A percentile compares a stretch with the other conserved stretches of the same genome.
Evolutionary conservation across 2,797 vertebrate genomes (phyloP).

Genomic region (Loris lydekkerianus): DNA sequence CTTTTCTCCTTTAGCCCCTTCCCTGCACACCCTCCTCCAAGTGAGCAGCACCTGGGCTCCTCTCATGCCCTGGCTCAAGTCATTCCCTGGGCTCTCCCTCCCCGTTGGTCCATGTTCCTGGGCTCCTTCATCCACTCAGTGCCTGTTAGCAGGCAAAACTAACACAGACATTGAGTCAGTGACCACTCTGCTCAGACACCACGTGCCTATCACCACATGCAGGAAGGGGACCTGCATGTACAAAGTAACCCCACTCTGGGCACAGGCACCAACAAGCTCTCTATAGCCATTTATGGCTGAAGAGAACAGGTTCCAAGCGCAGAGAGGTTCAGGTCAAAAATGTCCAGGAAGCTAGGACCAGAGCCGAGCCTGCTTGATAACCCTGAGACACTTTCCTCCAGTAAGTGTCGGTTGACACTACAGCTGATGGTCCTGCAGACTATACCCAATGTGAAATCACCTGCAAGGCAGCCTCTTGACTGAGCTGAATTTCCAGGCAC

Average conservation of each 20-base stretch:
- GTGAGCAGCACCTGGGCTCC: background rate
- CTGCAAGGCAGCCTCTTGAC: background rate
- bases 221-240: background rate
- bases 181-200: background rate
- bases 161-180: background rate
- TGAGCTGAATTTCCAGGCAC: background rate
- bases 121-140: background rate
- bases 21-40: background rate
- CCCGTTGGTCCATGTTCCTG: background rate
- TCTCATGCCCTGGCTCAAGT: background rate
- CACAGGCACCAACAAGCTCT: background rate
- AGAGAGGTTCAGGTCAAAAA: background rate
- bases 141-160: background rate
- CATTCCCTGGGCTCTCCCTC: background rate
- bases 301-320: too few relatives aligned
- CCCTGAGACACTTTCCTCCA: background rate
- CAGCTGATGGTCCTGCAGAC: background rate
- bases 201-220: fast-evolving
- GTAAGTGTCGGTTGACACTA: background rate
- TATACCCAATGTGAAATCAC: background rate
- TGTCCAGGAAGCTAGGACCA: background rate
- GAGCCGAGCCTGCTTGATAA: background rate
- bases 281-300: background rate
- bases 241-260: background rate
- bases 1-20: background rate